A percentile compares a stretch with the other conserved stretches of the same genome.
These are phyloP conservation scores for Caenorhabditis angaria DNA, from an alignment of 2,888 invertebrate species.

Conservation along the genomic window DNA sequence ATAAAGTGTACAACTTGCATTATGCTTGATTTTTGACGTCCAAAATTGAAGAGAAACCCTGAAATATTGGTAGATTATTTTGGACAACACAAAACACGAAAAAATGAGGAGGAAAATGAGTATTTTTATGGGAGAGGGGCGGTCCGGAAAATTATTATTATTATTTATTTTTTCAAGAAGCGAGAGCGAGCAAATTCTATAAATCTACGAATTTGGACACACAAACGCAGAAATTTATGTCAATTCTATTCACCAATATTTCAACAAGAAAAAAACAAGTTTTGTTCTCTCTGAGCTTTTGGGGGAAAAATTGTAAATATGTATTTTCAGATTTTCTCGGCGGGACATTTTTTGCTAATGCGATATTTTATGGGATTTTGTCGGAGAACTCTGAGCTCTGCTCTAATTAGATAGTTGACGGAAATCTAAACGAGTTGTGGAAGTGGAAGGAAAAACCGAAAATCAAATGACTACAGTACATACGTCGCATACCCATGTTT, in stretches of 20 bases:
- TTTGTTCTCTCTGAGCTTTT: background rate
- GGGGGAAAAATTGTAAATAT: background rate
- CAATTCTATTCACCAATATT: background rate
- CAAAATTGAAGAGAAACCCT: background rate
- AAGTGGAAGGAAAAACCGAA: too few species aligned
- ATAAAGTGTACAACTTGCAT: constrained; percentile 37
- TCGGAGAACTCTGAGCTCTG: too few species aligned
- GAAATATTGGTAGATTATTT: constrained; percentile 10
- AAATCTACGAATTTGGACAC: too few species aligned
- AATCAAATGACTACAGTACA: too few species aligned
- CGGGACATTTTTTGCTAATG: too few species aligned
- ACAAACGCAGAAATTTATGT: background rate
- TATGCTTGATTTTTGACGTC: constrained; percentile 12
- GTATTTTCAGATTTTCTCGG: too few species aligned
- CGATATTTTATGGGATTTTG: too few species aligned
- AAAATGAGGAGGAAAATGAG: background rate
- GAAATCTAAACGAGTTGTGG: too few species aligned
- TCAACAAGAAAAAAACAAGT: background rate
- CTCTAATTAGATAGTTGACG: too few species aligned
- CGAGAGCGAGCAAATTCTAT: too few species aligned
- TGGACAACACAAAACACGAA: background rate
- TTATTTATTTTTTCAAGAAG: too few species aligned
- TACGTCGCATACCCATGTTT: too few species aligned
- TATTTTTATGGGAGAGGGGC: background rate
- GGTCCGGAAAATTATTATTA: constrained; percentile 3